Percentiles rank a stretch among this genome's conserved stretches.
phyloP scores from a whole-genome alignment of 2,888 invertebrate genomes.

The Leptinotarsa tumamoca region DNA sequence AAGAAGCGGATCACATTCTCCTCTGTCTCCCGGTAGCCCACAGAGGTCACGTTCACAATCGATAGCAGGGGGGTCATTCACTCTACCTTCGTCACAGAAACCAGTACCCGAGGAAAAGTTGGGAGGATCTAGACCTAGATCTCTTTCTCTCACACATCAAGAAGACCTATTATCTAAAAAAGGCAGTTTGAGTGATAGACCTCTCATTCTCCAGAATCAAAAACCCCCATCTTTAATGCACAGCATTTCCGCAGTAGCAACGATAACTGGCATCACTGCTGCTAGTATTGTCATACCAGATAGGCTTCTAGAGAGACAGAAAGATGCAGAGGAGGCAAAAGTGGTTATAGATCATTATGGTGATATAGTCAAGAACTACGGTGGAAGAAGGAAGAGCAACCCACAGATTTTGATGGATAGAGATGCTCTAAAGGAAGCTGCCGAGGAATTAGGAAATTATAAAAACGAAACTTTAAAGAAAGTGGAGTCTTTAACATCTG shows the following conservation, averaged over 20 bases:
- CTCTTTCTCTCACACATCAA: constrained; percentile 52
- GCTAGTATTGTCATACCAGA: constrained; percentile 62
- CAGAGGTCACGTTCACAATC: constrained; percentile 37
- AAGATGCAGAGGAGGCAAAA: constrained; percentile 74
- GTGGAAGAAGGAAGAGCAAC: constrained; percentile 59
- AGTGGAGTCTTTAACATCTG: neutral
- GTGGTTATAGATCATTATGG: constrained; percentile 84
- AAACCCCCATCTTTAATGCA: constrained; percentile 43
- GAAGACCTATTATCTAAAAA: constrained; percentile 35
- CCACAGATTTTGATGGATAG: constrained; percentile 52
- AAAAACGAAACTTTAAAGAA: neutral
- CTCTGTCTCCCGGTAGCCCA: constrained; percentile 30
- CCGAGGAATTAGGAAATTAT: constrained; percentile 44
- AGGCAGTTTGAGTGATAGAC: constrained; percentile 28
- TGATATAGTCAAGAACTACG: constrained; percentile 81
- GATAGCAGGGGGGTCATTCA: constrained; percentile 37
- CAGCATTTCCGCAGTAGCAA: constrained; percentile 56
- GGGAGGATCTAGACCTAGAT: constrained; percentile 46
- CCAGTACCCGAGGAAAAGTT: constrained; percentile 24
- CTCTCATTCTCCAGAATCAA: constrained; percentile 27
- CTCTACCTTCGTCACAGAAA: constrained; percentile 24
- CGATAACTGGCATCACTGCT: constrained; percentile 60
- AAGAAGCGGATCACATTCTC: constrained; percentile 45
- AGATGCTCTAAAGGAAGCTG: constrained; percentile 59
- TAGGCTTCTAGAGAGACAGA: constrained; percentile 60